Evolutionary conservation across 2,113 vertebrate species (phyloP), one percentile per base, ranked within the genome.

Genomic region (Lutjanus erythropterus): DNA sequence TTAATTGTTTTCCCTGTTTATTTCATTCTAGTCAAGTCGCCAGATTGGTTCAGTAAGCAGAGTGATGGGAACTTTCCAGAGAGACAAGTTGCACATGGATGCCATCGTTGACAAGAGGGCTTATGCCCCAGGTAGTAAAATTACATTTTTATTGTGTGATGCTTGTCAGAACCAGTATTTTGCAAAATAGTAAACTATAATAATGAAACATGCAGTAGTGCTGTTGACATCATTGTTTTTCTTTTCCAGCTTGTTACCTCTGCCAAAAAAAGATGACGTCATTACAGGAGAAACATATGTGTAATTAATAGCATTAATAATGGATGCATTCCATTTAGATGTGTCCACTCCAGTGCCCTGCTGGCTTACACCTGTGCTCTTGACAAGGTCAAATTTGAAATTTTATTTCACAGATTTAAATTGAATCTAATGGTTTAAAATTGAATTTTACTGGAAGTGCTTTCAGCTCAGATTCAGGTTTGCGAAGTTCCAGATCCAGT

Each of bases 21-120:
- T 88, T 80, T n/a, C 9, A 58, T 79, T 85, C 3, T 60, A 95
- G 95, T 68, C 33, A 9, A n/a, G n/a, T n/a, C 88, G 10, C 1
- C 93, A 92, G 73, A 60, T 46, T 72, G 91, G 86, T 35, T 78
- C 83, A 27, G 55, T 37, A 27, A 42, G 81, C 18, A 95, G 95
- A 81, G 81, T 88, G 65, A 84, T 93, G 71, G 90, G 89, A 0
- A 5, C 94, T 23, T 93, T 95, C 85, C 88, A 89, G 7, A 94
- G 88, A 84, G 94, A 93, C 80, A 61, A 71, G 0, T 83, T 81
- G 2, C 74, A 91, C 46, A 81, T 95, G 88, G 80, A 88, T 3
- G 91, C 67, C 52, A 86, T 12, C 21, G 5, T 92, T 39, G 82
- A 93, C 70, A 91, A 53, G 65, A 70, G 4, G 12, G 92, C 67